These are phyloP conservation scores for Xyliphius kryptos DNA, from an alignment of 2,113 vertebrate species.

Conservation along the genomic window DNA sequence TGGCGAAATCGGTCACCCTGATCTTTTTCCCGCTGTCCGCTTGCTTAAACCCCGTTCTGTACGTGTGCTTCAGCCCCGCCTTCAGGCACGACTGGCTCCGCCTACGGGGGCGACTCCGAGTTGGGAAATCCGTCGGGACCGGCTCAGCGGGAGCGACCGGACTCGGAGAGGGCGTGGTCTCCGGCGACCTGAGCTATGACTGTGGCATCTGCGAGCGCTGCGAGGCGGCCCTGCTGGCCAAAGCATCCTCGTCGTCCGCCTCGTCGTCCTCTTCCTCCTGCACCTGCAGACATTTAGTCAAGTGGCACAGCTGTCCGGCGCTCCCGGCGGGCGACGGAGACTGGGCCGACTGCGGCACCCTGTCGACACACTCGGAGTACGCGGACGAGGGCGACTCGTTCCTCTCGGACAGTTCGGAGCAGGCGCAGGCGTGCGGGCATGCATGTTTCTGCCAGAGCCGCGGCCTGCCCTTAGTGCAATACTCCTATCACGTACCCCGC, in stretches of 20 bases:
- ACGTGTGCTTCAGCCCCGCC: conserved; percentile 91
- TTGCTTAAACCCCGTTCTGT: conserved; percentile 89
- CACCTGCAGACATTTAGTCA: conserved; percentile 89
- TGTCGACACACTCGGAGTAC: conserved; percentile 86
- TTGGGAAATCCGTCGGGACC: conserved; percentile 51
- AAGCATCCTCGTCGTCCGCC: conserved; percentile 63
- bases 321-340: conserved; percentile 72
- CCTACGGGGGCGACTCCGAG: conserved; percentile 56
- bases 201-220: conserved; percentile 82
- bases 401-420: conserved; percentile 93
- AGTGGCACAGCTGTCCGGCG: conserved; percentile 88
- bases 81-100: conserved; percentile 92
- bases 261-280: conserved; percentile 57
- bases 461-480: conserved; percentile 79
- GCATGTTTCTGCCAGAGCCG: conserved; percentile 94
- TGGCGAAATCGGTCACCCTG: conserved; percentile 90
- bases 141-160: conserved; percentile 15
- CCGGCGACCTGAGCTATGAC: conserved; percentile 53
- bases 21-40: conserved; percentile 93
- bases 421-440: conserved; percentile 90
- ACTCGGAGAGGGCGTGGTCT: conserved; percentile 43
- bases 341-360: conserved; percentile 82
- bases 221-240: conserved; percentile 74
- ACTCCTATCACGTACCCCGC: conserved; percentile 43
- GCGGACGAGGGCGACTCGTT: conserved; percentile 93